Evolutionary conservation across 2,888 invertebrate species (phyloP).

Genomic region (Melolontha melolontha): DNA sequence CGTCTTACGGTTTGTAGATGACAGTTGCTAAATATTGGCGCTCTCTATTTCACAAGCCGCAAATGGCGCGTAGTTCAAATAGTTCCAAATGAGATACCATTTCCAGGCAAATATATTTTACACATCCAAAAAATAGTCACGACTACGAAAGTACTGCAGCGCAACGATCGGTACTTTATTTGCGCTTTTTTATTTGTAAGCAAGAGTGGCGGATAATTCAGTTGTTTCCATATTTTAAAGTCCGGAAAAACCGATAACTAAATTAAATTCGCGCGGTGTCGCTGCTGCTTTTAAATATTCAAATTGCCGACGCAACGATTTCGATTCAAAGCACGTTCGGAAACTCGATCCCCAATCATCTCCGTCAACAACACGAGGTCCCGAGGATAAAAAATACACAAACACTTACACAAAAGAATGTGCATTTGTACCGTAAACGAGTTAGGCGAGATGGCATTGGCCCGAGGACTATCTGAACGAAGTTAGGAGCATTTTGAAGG

Average conservation of each 20-base stretch:
- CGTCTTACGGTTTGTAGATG: too few relatives aligned
- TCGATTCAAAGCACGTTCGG: conserved; percentile 29
- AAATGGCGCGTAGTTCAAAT: too few relatives aligned
- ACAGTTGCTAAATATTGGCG: too few relatives aligned
- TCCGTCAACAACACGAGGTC: conserved; percentile 24
- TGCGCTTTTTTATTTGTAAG: too few relatives aligned
- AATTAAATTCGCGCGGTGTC: conserved; percentile 34
- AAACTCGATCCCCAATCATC: conserved; percentile 38
- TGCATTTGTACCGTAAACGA: conserved; percentile 34
- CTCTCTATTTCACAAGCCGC: too few relatives aligned
- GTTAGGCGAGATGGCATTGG: conserved; percentile 25
- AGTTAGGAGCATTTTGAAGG: conserved; percentile 22
- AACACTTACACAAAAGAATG: conserved; percentile 34
- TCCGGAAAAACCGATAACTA: conserved; percentile 14
- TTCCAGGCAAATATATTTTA: too few relatives aligned
- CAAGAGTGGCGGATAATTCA: too few relatives aligned
- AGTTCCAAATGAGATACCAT: too few relatives aligned
- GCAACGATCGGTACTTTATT: too few relatives aligned
- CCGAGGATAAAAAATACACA: conserved; percentile 14
- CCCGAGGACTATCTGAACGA: conserved; percentile 15
- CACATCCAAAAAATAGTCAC: too few relatives aligned
- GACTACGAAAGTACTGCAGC: too few relatives aligned
- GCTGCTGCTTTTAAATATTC: conserved; percentile 31
- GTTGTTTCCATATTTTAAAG: too few relatives aligned
- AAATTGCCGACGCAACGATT: conserved; percentile 28